These are phyloP conservation scores for Atrina japonica DNA, from an alignment of 2,888 invertebrate species.

Conservation along the genomic window DNA sequence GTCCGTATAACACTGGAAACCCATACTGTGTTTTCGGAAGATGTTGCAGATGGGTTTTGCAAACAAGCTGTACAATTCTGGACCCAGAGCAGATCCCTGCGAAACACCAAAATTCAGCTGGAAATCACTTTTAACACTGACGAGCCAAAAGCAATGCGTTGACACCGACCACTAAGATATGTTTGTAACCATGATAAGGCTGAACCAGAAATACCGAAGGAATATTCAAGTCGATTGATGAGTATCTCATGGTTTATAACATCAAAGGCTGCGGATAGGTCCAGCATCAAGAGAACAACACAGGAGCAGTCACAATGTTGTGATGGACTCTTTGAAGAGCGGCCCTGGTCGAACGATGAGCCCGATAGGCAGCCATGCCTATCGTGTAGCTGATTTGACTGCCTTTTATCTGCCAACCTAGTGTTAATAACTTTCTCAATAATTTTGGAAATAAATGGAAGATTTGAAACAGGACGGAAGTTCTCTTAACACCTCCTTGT, in stretches of 20 bases:
- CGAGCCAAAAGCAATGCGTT: too few species aligned
- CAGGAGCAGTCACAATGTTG: not conserved
- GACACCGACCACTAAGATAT: too few species aligned
- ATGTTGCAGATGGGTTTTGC: conserved; percentile 14
- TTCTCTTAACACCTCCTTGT: not conserved
- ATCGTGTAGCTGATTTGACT: conserved; percentile 4
- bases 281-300: too few species aligned
- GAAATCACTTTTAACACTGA: too few species aligned
- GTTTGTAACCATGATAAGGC: conserved; percentile 8
- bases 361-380: too few species aligned
- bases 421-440: not conserved
- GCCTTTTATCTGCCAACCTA: conserved; percentile 1
- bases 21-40: conserved; percentile 12
- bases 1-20: conserved; percentile 22
- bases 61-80: conserved; percentile 23
- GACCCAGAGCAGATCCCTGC: conserved; percentile 17
- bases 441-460: not conserved
- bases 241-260: conserved; percentile 10
- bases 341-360: not conserved
- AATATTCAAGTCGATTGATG: conserved; percentile 11
- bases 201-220: conserved; percentile 7
- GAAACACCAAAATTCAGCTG: conserved; percentile 12
- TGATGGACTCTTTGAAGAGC: not conserved
- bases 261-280: conserved; percentile 15
- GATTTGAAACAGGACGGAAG: conserved; percentile 3